phyloP scores from a whole-genome alignment of 2,797 vertebrate species.

The Ceyx erithaca region DNA sequence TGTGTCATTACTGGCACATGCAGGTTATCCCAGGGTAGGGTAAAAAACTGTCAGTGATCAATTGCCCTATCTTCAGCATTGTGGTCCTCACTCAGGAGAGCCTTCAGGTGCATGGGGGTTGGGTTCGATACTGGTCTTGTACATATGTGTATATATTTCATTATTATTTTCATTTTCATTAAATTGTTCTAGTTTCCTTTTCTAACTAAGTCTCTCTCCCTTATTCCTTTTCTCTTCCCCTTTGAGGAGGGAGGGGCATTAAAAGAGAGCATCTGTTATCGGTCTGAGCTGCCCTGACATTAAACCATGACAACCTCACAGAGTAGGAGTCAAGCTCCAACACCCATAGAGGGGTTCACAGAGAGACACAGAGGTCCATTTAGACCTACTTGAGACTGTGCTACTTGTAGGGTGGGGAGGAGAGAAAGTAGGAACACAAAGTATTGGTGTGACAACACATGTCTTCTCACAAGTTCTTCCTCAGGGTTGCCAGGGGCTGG shows the following conservation, averaged over 20 bases:
- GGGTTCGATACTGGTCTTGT: too few species aligned
- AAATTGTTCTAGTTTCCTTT: too few species aligned
- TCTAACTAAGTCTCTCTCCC: too few species aligned
- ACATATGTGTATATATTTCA: too few species aligned
- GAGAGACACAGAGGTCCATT: background rate
- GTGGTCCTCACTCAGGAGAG: background rate
- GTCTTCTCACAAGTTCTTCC: background rate
- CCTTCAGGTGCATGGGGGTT: background rate
- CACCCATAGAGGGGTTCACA: background rate
- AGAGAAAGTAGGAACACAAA: background rate
- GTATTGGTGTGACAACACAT: background rate
- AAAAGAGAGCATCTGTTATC: too few species aligned
- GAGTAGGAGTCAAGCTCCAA: background rate
- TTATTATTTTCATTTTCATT: too few species aligned
- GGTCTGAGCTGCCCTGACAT: too few species aligned
- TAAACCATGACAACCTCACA: background rate
- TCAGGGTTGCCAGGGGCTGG: background rate
- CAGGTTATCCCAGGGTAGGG: background rate
- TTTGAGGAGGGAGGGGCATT: too few species aligned
- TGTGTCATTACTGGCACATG: background rate
- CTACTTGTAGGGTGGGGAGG: background rate
- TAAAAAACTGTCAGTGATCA: background rate
- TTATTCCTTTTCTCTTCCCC: too few species aligned
- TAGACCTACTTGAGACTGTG: rapidly evolving
- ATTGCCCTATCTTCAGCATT: background rate